phyloP scores from a whole-genome alignment of 1,140 invertebrate genomes.

The Spodoptera frugiperda region DNA sequence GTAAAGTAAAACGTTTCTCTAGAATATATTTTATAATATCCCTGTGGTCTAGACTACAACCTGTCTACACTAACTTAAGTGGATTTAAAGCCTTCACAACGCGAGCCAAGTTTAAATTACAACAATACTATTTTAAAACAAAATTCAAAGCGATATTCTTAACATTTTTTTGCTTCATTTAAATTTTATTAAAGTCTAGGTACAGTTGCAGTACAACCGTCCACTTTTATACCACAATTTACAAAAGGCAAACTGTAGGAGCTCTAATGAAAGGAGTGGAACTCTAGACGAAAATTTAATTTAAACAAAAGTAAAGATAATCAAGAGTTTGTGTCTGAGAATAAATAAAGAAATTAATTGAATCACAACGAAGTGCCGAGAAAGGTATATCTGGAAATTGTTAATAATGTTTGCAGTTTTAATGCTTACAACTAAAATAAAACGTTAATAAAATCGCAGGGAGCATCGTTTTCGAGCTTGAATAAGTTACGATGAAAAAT shows the following conservation, averaged over 20 bases:
- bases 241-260: too few relatives aligned
- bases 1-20: too few relatives aligned
- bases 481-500: conserved; percentile 32
- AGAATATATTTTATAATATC: conserved; percentile 27
- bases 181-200: not conserved
- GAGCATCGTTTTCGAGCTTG: not conserved
- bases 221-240: too few relatives aligned
- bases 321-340: too few relatives aligned
- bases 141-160: conserved; percentile 16
- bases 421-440: not conserved
- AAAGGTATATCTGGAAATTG: too few relatives aligned
- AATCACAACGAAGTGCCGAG: too few relatives aligned
- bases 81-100: conserved; percentile 32
- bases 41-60: conserved; percentile 14
- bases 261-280: too few relatives aligned
- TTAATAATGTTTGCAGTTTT: not conserved
- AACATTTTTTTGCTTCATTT: not conserved
- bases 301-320: too few relatives aligned
- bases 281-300: too few relatives aligned
- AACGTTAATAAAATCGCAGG: not conserved
- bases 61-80: conserved; percentile 15
- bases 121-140: conserved; percentile 8
- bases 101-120: conserved; percentile 21
- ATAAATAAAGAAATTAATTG: too few relatives aligned
- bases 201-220: too few relatives aligned